A percentile compares a stretch with the other conserved stretches of the same genome.
Evolutionary conservation across 2,888 invertebrate genomes (phyloP).

Genomic region (Ommatoiulus sabulosus): DNA sequence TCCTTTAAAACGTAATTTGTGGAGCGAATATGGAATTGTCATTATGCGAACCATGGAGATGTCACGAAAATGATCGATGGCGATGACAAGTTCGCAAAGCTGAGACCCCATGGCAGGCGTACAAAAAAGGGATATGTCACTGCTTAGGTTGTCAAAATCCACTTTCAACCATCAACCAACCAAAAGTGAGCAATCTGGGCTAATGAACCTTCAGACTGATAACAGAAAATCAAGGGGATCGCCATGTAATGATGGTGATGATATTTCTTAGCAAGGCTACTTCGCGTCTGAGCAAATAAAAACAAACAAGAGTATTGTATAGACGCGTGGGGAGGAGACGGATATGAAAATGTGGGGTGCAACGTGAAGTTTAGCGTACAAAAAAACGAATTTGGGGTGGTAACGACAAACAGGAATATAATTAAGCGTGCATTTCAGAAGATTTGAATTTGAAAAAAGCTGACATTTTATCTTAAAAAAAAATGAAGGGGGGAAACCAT

Average conservation of each 20-base stretch:
- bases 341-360: background rate
- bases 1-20: background rate
- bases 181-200: slow-evolving; percentile 35
- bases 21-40: slow-evolving; percentile 45
- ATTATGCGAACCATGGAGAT: slow-evolving; percentile 47
- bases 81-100: slow-evolving; percentile 37
- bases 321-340: slow-evolving; percentile 16
- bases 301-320: background rate
- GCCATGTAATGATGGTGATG: slow-evolving; percentile 36
- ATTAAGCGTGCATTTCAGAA: background rate
- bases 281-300: background rate
- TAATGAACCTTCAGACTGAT: slow-evolving; percentile 47
- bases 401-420: background rate
- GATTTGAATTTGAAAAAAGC: background rate
- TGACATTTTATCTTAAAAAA: background rate
- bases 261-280: slow-evolving; percentile 37
- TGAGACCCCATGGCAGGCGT: slow-evolving; percentile 21
- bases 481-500: background rate
- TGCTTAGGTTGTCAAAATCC: slow-evolving; percentile 35
- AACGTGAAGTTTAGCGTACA: background rate
- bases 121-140: slow-evolving; percentile 32
- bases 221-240: slow-evolving; percentile 25
- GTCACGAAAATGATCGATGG: slow-evolving; percentile 30
- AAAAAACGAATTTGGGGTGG: background rate
- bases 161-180: slow-evolving; percentile 29